A percentile compares a stretch with the other conserved stretches of the same genome.
phyloP scores from a whole-genome alignment of 1,140 invertebrate genomes.

The Melanaphis sacchari region DNA sequence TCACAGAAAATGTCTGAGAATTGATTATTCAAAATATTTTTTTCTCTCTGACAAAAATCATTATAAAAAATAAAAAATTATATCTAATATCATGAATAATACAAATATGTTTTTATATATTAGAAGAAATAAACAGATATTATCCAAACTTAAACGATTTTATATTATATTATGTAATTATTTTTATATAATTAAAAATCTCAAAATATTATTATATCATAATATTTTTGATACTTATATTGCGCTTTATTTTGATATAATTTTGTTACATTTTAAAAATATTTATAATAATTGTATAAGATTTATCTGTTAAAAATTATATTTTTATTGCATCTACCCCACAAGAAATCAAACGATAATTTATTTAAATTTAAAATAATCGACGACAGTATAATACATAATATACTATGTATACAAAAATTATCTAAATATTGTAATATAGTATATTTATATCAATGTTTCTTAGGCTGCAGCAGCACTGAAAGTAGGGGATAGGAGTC shows the following conservation, averaged over 20 bases:
- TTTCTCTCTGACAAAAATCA: not conserved
- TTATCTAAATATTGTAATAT: not conserved
- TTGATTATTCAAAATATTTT: not conserved
- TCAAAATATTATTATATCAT: too few relatives aligned
- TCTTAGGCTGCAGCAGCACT: conserved; percentile 39
- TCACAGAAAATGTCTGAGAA: not conserved
- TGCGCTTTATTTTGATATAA: too few relatives aligned
- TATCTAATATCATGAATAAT: not conserved
- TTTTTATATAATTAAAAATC: not conserved
- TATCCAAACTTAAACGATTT: not conserved
- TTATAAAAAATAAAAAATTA: not conserved
- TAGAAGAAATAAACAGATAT: not conserved
- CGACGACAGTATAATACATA: not conserved
- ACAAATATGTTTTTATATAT: not conserved
- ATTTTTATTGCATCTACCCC: too few relatives aligned
- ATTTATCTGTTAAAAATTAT: too few relatives aligned
- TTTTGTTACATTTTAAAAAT: too few relatives aligned
- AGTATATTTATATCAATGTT: not conserved
- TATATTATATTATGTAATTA: not conserved
- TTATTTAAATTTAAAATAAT: not conserved
- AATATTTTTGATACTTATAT: too few relatives aligned
- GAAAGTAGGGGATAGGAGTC: conserved; percentile 44
- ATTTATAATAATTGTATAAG: too few relatives aligned
- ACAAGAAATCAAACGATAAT: not conserved
- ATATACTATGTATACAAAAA: not conserved